Evolutionary conservation across 2,888 invertebrate genomes (phyloP).

Genomic region (Chalcis sispes): DNA sequence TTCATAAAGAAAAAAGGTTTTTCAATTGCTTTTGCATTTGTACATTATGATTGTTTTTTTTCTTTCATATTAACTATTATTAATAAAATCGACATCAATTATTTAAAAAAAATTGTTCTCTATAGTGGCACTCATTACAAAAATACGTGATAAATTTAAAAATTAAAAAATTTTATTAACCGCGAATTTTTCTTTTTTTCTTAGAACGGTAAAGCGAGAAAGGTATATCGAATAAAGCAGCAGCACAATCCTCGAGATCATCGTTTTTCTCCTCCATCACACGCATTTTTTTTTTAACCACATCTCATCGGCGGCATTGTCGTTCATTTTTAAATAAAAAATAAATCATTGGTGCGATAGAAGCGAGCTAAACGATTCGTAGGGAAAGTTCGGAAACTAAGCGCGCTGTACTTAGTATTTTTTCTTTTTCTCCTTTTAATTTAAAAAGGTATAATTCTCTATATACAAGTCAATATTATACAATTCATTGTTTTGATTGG

Average conservation of each 20-base stretch:
- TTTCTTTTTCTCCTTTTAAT: constrained; percentile 30
- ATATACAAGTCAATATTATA: constrained; percentile 54
- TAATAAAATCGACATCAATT: constrained; percentile 12
- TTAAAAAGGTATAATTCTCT: constrained; percentile 46
- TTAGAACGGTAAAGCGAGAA: constrained; percentile 11
- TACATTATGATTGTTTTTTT: background rate
- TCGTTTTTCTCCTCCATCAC: constrained; percentile 21
- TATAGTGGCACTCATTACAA: constrained; percentile 9
- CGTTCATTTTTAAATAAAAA: constrained; percentile 33
- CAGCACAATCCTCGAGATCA: constrained; percentile 19
- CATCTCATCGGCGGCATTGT: background rate
- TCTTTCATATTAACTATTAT: constrained; percentile 21
- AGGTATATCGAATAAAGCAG: constrained; percentile 28
- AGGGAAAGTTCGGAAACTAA: constrained; percentile 43
- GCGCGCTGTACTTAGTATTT: constrained; percentile 28
- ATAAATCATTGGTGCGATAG: constrained; percentile 23
- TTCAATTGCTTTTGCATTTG: too few relatives aligned
- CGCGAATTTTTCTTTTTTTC: background rate
- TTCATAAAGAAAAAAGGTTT: too few relatives aligned
- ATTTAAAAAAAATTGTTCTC: constrained; percentile 16
- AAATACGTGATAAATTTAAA: constrained; percentile 17
- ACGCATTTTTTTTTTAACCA: constrained; percentile 1
- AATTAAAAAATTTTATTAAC: constrained; percentile 12
- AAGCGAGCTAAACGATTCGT: constrained; percentile 36
- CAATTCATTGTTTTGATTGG: constrained; percentile 53